Percentiles rank a stretch among this genome's conserved stretches.
Conservation (phyloP, 2,888 invertebrate genomes). For the Ptychoptera contaminata region DNA sequence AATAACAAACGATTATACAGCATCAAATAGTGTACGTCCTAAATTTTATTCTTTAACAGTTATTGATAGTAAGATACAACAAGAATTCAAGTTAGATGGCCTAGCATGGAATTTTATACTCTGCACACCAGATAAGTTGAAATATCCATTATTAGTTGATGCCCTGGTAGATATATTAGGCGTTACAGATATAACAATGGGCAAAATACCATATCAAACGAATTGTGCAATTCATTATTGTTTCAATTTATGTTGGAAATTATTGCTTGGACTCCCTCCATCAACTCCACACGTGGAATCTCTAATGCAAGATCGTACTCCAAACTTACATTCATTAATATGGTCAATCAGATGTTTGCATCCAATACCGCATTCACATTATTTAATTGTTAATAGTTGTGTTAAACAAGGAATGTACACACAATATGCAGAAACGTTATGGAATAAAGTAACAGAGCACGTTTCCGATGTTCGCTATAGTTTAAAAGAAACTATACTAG, state of each 20-base stretch:
- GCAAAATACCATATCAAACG: conserved; percentile 39
- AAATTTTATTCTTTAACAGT: conserved; percentile 81
- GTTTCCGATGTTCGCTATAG: conserved; percentile 26
- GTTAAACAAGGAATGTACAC: conserved; percentile 84
- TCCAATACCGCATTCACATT: conserved; percentile 66
- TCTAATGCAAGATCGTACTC: conserved; percentile 51
- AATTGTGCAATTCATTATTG: conserved; percentile 81
- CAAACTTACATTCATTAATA: conserved; percentile 67
- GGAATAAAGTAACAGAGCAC: conserved; percentile 28
- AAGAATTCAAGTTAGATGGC: conserved; percentile 84
- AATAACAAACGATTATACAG: conserved; percentile 29
- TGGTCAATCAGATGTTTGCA: conserved; percentile 81
- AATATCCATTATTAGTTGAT: conserved; percentile 74
- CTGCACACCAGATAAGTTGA: conserved; percentile 79
- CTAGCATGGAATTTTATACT: conserved; percentile 87
- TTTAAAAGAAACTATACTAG: conserved; percentile 24
- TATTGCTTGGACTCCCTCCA: conserved; percentile 75
- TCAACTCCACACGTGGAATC: conserved; percentile 76
- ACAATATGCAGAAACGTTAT: conserved; percentile 38
- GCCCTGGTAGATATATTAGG: conserved; percentile 70
- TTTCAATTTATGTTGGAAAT: conserved; percentile 45
- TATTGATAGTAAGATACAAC: conserved; percentile 45
- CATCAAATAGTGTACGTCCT: conserved; percentile 55
- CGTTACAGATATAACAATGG: conserved; percentile 54
- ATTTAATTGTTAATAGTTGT: conserved; percentile 75